Evolutionary conservation across 2,113 vertebrate species (phyloP), one percentile per base, ranked within the genome.

Genomic region (Aegypius monachus): DNA sequence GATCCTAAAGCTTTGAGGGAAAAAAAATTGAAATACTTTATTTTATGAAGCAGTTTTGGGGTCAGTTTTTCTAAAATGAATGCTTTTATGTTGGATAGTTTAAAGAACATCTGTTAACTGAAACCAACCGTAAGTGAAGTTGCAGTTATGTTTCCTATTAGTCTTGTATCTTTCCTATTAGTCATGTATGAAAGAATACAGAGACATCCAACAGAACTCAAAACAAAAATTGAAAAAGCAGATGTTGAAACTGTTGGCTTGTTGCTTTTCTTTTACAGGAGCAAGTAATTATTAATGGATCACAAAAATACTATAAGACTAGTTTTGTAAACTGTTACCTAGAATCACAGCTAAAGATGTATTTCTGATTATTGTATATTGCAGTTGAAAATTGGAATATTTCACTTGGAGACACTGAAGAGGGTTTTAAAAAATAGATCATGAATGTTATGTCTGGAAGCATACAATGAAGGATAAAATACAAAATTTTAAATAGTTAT

Each of bases 61-160:
- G 95, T 98, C 96, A 97, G 91, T 58, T 96, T 98, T 97, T 96
- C 84, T 98, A 94, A 98, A 98, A 98, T 93, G 96, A 97, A 96
- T 96, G 97, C 97, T 98, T 98, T 98, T 97, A 98, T 98, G 98
- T 98, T 98, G 97, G 93, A 91, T 98, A 97, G 97, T 98, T 98
- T 98, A 98, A 98, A 98, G 98, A 97, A 97, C 98, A 97, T 97
- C 98, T 98, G 98, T 98, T 98, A 98, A 98, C 96, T 96, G 97
- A 98, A 98, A 98, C 98, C 98, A 98, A 98, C 95, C 95, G 34
- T 98, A 97, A 96, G 96, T 55, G 88, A 97, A 97, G 96, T 97
- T 97, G 92, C 95, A 98, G 97, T 96, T 97, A 94, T 98, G 98
- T 98, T 98, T 98, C 95, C 95, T 98, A 97, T 98, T 98, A 98